Percentiles rank a stretch among this genome's conserved stretches.
Conservation (phyloP, 2,113 vertebrate species). For the Cepphus grylle region DNA sequence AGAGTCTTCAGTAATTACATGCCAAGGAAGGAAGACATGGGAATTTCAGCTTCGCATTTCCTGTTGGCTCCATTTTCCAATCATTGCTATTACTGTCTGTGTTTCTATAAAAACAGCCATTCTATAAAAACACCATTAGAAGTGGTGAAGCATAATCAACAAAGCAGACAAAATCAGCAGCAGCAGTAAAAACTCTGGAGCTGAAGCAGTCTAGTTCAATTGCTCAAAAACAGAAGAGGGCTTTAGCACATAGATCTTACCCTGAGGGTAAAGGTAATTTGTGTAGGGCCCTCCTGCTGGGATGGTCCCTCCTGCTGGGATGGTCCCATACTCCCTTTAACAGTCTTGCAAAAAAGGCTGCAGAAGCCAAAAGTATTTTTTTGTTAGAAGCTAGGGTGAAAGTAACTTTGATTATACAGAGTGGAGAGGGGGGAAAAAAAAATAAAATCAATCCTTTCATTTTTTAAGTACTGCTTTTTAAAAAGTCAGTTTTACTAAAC, state of each 20-base stretch:
- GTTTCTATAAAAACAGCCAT: not conserved
- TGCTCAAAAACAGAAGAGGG: not conserved
- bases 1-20: not conserved
- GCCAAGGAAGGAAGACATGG: not conserved
- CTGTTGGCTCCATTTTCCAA: not conserved
- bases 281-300: not conserved
- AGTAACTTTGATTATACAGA: not conserved
- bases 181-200: not conserved
- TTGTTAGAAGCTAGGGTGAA: not conserved
- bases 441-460: not conserved
- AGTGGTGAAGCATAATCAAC: not conserved
- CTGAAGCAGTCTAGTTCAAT: not conserved
- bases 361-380: not conserved
- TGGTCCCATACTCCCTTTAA: not conserved
- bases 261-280: not conserved
- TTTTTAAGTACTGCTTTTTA: not conserved
- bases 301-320: not conserved
- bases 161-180: not conserved
- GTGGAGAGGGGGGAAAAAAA: not conserved
- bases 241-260: not conserved
- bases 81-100: not conserved
- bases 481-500: not conserved
- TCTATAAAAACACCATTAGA: not conserved
- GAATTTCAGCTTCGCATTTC: not conserved
- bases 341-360: not conserved